Evolutionary conservation across 1,140 invertebrate genomes (phyloP), one percentile per base, ranked within the genome.

Genomic region (Microplitis mediator): DNA sequence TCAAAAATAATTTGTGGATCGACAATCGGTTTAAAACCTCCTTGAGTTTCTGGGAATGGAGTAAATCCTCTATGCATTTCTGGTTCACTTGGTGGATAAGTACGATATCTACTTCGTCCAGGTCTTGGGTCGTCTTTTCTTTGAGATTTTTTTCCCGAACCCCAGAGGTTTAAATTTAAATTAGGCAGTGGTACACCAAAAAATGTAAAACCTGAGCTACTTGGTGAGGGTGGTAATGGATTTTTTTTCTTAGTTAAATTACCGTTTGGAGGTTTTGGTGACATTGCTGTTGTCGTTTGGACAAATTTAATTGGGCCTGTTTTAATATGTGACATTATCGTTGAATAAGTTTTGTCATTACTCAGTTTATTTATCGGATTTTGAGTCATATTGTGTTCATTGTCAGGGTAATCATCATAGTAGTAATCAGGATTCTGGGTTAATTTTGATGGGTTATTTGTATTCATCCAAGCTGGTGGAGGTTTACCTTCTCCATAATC

Each of bases 121-220:
- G 86, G 81, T 75, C 84, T 80, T 39, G 78, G 83, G 69, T 80
- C 88, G 32, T 87, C 78, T 68, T 88, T 88, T 0, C 88, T 80
- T 8, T 90, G 86, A 1, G 82, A 80, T 66, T 89, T 91, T 63
- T 85, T 84, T n/a, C 84, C 83, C 0, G 84, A 75, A 67, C 88
- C 88, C 84, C 91, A 90, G 8, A 93, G 82, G 80, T 90, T 91
- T 34, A 94, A 89, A 69, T 91, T 92, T n/a, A 95, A 80, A 66
- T 89, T 89, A 3, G 94, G 93, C 65, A 95, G 76, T 0, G 94
- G 94, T 75, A 95, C 90, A 0, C 95, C 95, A 78, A 96, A 95
- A 77, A 96, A 94, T 13, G 94, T 95, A 77, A 95, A 94, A 0
- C 92, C 89, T 4, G 89, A 89, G 61, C 85, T 89, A 31, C 88